phyloP scores from a whole-genome alignment of 2,113 vertebrate genomes.

The Aptenodytes patagonicus region DNA sequence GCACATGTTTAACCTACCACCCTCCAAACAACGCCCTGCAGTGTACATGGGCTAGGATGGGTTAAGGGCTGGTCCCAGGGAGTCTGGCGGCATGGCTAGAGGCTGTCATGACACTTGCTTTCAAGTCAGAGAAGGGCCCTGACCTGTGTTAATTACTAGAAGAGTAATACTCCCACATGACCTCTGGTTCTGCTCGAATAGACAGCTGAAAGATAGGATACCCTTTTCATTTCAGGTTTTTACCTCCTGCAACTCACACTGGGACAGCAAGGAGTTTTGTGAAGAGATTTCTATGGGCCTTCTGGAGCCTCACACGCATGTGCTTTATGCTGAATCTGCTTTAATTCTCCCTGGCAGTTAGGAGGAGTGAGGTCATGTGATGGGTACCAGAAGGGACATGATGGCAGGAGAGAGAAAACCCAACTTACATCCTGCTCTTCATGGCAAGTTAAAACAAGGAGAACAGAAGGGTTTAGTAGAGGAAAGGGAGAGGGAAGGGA shows the following conservation, averaged over 20 bases:
- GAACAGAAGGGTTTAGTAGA: neutral
- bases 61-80: neutral
- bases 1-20: neutral
- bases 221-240: neutral
- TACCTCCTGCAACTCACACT: neutral
- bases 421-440: neutral
- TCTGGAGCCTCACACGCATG: neutral
- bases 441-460: neutral
- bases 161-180: neutral
- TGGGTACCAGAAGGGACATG: neutral
- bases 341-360: neutral
- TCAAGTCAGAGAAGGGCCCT: neutral
- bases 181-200: neutral
- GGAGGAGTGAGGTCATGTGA: neutral
- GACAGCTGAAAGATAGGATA: neutral
- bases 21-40: neutral
- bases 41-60: too few species aligned
- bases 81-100: neutral
- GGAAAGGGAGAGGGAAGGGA: neutral
- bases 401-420: neutral
- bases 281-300: neutral
- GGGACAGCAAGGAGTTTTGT: neutral
- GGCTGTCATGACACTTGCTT: neutral
- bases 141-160: neutral
- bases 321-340: neutral